phyloP scores from a whole-genome alignment of 2,113 vertebrate genomes.

The Solenodon paradoxus region DNA sequence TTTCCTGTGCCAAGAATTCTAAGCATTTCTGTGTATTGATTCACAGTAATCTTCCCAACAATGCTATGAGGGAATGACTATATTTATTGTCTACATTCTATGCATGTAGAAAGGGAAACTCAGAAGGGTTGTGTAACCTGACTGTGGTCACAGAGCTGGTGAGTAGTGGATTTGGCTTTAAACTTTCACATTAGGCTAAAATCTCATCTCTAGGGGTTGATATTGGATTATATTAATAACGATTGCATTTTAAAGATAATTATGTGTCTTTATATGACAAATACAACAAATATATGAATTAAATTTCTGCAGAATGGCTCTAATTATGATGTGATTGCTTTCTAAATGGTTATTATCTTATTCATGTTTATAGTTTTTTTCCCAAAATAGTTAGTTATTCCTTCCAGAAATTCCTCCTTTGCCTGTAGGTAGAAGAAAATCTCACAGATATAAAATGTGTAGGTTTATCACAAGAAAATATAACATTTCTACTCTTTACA shows the following conservation, averaged over 20 bases:
- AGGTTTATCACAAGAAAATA: slow-evolving; percentile 13
- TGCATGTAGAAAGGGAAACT: not conserved
- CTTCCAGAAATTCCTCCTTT: not conserved
- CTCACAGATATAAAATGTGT: slow-evolving; percentile 52
- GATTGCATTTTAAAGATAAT: not conserved
- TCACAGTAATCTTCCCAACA: not conserved
- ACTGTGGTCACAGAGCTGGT: not conserved
- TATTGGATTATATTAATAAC: not conserved
- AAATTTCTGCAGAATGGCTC: not conserved
- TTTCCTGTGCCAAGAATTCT: not conserved
- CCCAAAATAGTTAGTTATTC: not conserved
- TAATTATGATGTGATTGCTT: not conserved
- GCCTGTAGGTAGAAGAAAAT: not conserved
- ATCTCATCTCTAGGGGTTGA: not conserved
- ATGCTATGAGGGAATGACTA: not conserved
- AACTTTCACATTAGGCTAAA: not conserved
- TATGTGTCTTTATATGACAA: not conserved
- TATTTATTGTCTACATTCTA: not conserved
- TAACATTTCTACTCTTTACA: slow-evolving; percentile 28
- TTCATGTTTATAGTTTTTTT: not conserved
- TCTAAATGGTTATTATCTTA: no score
- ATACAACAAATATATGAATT: not conserved
- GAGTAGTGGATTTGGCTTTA: not conserved
- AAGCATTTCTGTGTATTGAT: not conserved
- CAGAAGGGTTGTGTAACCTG: not conserved